These are phyloP conservation scores for Dicranocentrus wangi DNA, from an alignment of 2,888 invertebrate genomes.

Conservation along the genomic window DNA sequence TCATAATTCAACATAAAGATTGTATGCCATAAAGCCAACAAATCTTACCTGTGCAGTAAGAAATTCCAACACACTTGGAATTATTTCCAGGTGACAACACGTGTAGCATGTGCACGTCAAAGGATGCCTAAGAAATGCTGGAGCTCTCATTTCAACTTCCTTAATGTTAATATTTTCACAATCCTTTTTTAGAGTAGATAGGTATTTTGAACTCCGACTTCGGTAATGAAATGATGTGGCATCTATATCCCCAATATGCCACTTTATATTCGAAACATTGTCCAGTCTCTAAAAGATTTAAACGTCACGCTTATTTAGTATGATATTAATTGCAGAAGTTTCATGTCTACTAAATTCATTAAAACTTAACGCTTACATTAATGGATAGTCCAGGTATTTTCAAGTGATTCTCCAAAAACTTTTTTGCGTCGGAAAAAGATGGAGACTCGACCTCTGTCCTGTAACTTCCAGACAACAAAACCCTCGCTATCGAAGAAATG, in stretches of 20 bases:
- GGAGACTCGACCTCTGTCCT: constrained; percentile 32
- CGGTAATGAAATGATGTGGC: constrained; percentile 52
- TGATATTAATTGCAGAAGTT: too few relatives aligned
- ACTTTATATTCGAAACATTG: constrained; percentile 45
- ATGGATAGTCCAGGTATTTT: constrained; percentile 55
- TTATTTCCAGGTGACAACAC: constrained; percentile 50
- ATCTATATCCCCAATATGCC: constrained; percentile 47
- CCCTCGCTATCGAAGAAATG: constrained; percentile 40
- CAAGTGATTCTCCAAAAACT: constrained; percentile 49
- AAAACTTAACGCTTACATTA: constrained; percentile 32
- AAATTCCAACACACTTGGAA: constrained; percentile 52
- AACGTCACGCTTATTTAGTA: too few relatives aligned
- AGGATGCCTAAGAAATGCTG: constrained; percentile 53
- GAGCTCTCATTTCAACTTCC: constrained; percentile 43
- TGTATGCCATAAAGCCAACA: too few relatives aligned
- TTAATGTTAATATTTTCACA: constrained; percentile 46
- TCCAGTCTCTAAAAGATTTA: constrained; percentile 41
- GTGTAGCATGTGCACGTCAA: constrained; percentile 59
- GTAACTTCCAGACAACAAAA: constrained; percentile 23
- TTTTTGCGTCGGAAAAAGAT: constrained; percentile 29
- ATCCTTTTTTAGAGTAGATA: constrained; percentile 42
- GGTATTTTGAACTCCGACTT: constrained; percentile 48
- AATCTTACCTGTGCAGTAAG: constrained; percentile 38
- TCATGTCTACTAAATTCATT: too few relatives aligned
- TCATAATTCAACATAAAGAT: too few relatives aligned